A percentile compares a stretch with the other conserved stretches of the same genome.
Evolutionary conservation across 2,888 invertebrate genomes (phyloP).

Genomic region (Merodon equestris): DNA sequence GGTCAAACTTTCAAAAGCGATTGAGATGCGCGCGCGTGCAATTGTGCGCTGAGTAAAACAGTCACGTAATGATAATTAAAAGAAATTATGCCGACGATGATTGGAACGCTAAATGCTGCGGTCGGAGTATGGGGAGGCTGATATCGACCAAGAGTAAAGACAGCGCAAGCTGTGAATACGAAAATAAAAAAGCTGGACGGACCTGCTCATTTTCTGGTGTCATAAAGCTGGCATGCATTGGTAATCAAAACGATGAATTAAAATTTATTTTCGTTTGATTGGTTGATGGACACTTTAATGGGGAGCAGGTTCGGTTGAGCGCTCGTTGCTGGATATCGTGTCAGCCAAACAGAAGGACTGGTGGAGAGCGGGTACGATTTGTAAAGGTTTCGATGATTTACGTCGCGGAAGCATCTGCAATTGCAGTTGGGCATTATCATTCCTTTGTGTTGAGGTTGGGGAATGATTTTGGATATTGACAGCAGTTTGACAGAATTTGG

Average conservation of each 20-base stretch:
- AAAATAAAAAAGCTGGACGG: constrained; percentile 14
- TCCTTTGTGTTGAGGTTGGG: too few relatives aligned
- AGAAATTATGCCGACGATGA: constrained; percentile 63
- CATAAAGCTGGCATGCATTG: constrained; percentile 44
- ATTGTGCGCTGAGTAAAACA: constrained; percentile 44
- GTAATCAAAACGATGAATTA: constrained; percentile 52
- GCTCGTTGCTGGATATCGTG: too few relatives aligned
- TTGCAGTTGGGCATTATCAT: too few relatives aligned
- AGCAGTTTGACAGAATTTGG: too few relatives aligned
- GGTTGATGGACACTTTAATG: constrained; percentile 49
- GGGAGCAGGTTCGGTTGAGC: constrained; percentile 20
- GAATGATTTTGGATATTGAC: too few relatives aligned
- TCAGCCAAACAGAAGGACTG: too few relatives aligned
- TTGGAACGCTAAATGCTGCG: constrained; percentile 40
- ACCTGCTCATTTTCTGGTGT: constrained; percentile 37
- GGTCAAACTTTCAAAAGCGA: constrained; percentile 69
- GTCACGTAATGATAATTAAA: constrained; percentile 69
- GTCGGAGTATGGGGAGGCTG: not conserved
- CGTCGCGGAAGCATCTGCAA: too few relatives aligned
- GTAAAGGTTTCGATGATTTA: too few relatives aligned
- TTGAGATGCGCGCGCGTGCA: constrained; percentile 46
- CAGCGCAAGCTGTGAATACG: not conserved
- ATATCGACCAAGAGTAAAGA: not conserved
- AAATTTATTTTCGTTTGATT: constrained; percentile 57
- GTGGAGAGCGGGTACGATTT: too few relatives aligned